Percentiles rank a stretch among this genome's conserved stretches.
phyloP scores from a whole-genome alignment of 92 coral and sea anemone genomes.

The Porites evermanni region DNA sequence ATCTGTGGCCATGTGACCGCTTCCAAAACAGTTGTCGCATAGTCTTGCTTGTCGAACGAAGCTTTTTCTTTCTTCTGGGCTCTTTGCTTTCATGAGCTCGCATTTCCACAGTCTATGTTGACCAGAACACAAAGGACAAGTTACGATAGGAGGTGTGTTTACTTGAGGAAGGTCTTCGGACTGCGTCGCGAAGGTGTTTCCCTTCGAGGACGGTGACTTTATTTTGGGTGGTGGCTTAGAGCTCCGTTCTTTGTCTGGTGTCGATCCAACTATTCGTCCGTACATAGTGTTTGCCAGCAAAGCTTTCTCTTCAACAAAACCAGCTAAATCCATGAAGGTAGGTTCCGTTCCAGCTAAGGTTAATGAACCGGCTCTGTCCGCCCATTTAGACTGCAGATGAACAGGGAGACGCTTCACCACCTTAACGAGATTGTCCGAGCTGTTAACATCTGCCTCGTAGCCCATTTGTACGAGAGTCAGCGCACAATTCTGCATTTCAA shows the following conservation, averaged over 20 bases:
- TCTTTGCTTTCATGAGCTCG: constrained; percentile 23
- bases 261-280: constrained; percentile 41
- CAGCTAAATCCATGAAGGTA: constrained; percentile 23
- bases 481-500: constrained; percentile 52
- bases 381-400: constrained; percentile 44
- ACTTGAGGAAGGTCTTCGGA: not conserved
- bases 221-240: not conserved
- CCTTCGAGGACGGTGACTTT: not conserved
- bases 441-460: constrained; percentile 43
- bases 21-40: constrained; percentile 49
- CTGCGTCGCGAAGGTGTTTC: not conserved
- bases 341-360: constrained; percentile 37
- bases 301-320: constrained; percentile 52
- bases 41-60: constrained; percentile 44
- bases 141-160: too few relatives aligned
- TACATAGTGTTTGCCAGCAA: constrained; percentile 47
- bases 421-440: constrained; percentile 45
- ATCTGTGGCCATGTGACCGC: constrained; percentile 35
- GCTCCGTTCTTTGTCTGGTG: constrained; percentile 25
- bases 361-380: constrained; percentile 32
- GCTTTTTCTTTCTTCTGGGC: constrained; percentile 34
- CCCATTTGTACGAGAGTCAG: constrained; percentile 46
- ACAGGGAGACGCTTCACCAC: constrained; percentile 43
- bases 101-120: constrained; percentile 45
- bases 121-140: constrained; percentile 34